Evolutionary conservation across 2,888 invertebrate genomes (phyloP), one percentile per base, ranked within the genome.

Genomic region (Oxyscelio sp.): DNA sequence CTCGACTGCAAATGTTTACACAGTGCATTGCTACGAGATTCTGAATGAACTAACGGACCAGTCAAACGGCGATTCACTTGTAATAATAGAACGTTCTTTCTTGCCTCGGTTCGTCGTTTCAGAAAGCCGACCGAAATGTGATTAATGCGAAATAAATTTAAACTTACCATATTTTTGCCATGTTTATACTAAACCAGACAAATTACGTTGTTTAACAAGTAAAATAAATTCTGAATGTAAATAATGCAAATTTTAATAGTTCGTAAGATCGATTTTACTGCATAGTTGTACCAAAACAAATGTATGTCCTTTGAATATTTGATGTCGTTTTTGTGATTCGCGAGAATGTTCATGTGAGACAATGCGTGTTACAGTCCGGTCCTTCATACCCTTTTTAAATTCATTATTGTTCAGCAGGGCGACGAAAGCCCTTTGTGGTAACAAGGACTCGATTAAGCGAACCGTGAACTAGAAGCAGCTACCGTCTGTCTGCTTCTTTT

Each of bases 1-100:
- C 89, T 85, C 88, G 87, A 87, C 87, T 87, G 89, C 89, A 90
- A 88, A 87, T 89, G 89, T 93, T 93, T 92, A 92, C 91, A 87
- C 89, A 92, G 87, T 87, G 86, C 89, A 88, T 89, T 89, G 89
- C 89, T 85, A 82, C 87, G 87, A 87, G 84, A 68, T 88, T 87
- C 89, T 85, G 88, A 88, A 87, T 88, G 90, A 89, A 90, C 89
- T 87, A 89, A 89, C 87, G 88, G 83, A 87, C 83, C 86, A 87
- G 86, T 87, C 86, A 90, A 87, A 90, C 87, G 89, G 85, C 88
- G 85, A 89, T 87, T 63, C 88, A 85, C 91, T 93, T 92, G 89
- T 90, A 93, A 92, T 92, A 93, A 93, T 92, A 93, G 89, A 38
- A 52, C 15, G 52, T 22, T 90, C 89, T 88, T 83, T 81, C 59